Base-by-base conservation (phyloP, 2,797 vertebrate species). In the Aeoliscus strigatus region DNA sequence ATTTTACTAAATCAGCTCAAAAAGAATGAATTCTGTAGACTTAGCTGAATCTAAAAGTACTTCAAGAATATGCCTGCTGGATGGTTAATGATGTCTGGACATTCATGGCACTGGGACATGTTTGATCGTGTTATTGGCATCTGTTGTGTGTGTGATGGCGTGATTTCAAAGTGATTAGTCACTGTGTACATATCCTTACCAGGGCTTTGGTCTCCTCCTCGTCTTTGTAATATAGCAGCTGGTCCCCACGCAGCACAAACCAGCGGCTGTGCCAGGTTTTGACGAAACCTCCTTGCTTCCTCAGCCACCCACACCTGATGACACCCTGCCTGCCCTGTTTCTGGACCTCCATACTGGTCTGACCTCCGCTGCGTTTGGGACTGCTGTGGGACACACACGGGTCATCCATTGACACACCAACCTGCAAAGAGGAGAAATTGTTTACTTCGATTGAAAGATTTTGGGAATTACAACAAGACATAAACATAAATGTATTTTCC, bases 191-290 rank as follows among this genome's bases (percentile, higher is more conserved):
- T 16, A 27, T 52, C 1, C 93, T 94, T 80, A 98, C 96, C 94
- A 98, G 85, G 2, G 91, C 87, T 77, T 95, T 97, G 61, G 89
- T 91, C 90, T 99, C 96, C 52, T 99, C 94, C 80, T 98, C 94
- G 1, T 98, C 96, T 83, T 97, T 99, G 88, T 93, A 99, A 62
- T 99, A 99, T 74, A 80, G 73, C 28, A 99, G 93, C 66, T 93
- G 94, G 37, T 97, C 92, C 53, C 93, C 92, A 53, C 91, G 91
- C 68, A 99, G 92, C n/a, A 97, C 96, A 66, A 98, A 99, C 96
- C 96, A 98, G 50, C 94, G 94, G 0, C 89, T 94, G 75, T 98
- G 96, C 96, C 96, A 99, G 8, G 94, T 97, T 89, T 98, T 98
- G 42, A 98, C 94, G 5, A 99, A 99, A 38, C 94, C 94, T 12